phyloP scores from a whole-genome alignment of 2,888 invertebrate species.

The Malthinus flaveolus region DNA sequence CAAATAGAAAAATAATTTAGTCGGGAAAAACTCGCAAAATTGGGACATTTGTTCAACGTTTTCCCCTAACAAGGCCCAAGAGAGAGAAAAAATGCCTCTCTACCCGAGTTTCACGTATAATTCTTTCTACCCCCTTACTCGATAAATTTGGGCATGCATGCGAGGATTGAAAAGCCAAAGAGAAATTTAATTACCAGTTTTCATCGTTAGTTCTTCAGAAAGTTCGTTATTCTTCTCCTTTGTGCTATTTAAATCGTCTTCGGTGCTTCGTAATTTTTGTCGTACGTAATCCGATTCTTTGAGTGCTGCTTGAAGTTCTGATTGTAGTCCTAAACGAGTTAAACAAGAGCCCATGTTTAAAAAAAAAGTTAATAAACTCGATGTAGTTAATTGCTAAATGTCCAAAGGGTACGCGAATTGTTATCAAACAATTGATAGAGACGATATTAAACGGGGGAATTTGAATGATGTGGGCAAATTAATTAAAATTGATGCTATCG shows the following conservation, averaged over 20 bases:
- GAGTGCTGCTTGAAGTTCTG: slow-evolving; percentile 66
- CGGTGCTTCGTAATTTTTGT: slow-evolving; percentile 62
- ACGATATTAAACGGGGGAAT: too few relatives aligned
- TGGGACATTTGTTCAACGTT: too few relatives aligned
- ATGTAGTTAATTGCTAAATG: not conserved
- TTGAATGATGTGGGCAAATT: too few relatives aligned
- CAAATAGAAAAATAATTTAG: slow-evolving; percentile 8
- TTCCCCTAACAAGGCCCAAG: too few relatives aligned
- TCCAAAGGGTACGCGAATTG: not conserved
- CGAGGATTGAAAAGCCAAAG: too few relatives aligned
- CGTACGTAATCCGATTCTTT: slow-evolving; percentile 67
- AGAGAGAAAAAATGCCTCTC: too few relatives aligned
- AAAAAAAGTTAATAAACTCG: not conserved
- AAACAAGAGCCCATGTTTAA: slow-evolving; percentile 35
- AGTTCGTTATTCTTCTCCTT: slow-evolving; percentile 63
- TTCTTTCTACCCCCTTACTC: too few relatives aligned
- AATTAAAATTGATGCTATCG: not conserved
- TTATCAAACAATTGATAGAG: not conserved
- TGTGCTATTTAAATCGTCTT: slow-evolving; percentile 63
- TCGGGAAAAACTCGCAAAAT: not conserved
- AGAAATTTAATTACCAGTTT: slow-evolving; percentile 56
- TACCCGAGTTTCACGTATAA: too few relatives aligned
- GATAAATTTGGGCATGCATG: too few relatives aligned
- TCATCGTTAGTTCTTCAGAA: slow-evolving; percentile 60
- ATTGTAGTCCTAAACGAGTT: slow-evolving; percentile 61